Evolutionary conservation across 2,113 vertebrate species (phyloP).

Genomic region (Ophthalmotilapia sp.): DNA sequence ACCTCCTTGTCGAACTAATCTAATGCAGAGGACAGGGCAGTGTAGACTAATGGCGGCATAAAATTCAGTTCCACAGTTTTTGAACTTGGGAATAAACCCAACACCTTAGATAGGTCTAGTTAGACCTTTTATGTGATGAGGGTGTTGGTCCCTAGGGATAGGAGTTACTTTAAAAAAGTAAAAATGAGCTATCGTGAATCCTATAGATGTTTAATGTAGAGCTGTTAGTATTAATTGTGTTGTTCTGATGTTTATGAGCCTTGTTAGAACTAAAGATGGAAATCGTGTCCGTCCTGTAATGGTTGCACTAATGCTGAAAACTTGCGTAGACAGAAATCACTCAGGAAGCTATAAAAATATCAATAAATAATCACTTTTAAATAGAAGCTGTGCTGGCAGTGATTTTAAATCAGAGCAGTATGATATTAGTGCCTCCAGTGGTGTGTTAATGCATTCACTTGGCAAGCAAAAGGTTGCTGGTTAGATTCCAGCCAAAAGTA

Average conservation of each 20-base stretch:
- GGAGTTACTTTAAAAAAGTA: neutral
- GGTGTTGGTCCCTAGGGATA: neutral
- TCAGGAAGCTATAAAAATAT: neutral
- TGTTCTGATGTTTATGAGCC: neutral
- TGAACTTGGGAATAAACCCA: neutral
- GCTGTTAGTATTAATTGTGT: neutral
- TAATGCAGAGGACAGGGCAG: neutral
- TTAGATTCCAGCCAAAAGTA: neutral
- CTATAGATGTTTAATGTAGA: neutral
- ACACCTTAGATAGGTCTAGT: neutral
- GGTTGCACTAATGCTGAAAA: neutral
- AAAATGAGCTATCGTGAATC: neutral
- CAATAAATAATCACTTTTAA: accelerated
- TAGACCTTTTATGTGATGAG: neutral
- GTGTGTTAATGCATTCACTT: neutral
- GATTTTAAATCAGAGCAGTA: neutral
- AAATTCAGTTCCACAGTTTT: neutral
- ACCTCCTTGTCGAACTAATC: neutral
- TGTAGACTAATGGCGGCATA: accelerated
- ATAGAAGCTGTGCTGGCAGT: neutral
- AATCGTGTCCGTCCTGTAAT: neutral
- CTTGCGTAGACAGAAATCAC: neutral
- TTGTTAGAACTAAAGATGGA: neutral
- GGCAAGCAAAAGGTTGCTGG: neutral
- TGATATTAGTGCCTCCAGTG: neutral